phyloP scores from a whole-genome alignment of 2,113 vertebrate species.

The Cathartes aura region DNA sequence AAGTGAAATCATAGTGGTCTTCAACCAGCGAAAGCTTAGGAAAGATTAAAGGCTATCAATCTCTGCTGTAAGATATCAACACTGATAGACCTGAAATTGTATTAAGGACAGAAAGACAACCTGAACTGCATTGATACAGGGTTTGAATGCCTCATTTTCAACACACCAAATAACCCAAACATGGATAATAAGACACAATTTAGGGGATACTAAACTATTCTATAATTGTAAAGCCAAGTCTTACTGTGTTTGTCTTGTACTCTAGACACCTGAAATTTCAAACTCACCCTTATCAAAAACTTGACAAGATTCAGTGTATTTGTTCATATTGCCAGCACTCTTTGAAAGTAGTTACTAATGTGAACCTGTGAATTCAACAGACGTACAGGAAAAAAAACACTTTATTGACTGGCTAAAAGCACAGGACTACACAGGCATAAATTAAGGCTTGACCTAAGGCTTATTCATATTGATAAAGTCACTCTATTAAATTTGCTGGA shows the following conservation, averaged over 20 bases:
- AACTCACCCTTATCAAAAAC: background rate
- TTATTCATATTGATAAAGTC: background rate
- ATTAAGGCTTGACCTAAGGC: background rate
- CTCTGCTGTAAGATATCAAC: constrained; percentile 38
- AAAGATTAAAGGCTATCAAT: constrained; percentile 58
- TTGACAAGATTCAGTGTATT: background rate
- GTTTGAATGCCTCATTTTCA: background rate
- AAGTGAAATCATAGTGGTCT: constrained; percentile 50
- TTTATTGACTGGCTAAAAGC: background rate
- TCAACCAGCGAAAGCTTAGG: constrained; percentile 33
- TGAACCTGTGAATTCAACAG: background rate
- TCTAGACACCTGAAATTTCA: background rate
- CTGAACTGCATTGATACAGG: background rate
- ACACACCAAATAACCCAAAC: background rate
- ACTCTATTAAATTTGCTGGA: background rate
- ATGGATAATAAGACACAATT: background rate
- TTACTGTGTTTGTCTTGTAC: background rate
- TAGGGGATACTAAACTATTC: background rate
- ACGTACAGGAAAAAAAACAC: fast-evolving
- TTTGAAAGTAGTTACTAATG: background rate
- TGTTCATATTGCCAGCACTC: background rate
- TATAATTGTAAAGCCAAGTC: background rate
- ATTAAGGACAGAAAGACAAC: background rate
- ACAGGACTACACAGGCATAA: background rate
- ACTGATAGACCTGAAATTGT: constrained; percentile 7